Conservation (phyloP, 2,888 invertebrate species). For the Zaprionus obscuricornis region DNA sequence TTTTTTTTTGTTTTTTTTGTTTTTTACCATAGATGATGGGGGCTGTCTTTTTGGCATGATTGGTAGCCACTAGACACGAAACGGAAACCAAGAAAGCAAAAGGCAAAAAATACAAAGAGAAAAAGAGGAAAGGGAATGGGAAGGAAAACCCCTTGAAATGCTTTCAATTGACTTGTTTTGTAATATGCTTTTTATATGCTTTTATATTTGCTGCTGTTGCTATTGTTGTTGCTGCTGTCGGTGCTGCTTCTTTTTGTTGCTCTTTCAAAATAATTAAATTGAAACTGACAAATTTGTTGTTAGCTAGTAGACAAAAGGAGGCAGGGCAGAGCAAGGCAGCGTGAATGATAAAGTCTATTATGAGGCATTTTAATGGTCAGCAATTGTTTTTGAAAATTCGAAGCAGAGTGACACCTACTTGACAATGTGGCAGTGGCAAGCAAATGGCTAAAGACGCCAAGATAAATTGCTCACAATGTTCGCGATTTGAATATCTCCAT, state of each 20-base stretch:
- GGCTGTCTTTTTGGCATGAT: slow-evolving; percentile 62
- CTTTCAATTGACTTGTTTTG: slow-evolving; percentile 64
- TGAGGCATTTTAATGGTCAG: slow-evolving; percentile 49
- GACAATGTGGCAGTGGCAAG: slow-evolving; percentile 3
- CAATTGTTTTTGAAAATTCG: slow-evolving; percentile 3
- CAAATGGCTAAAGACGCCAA: too few species aligned
- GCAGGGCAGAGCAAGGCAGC: too few species aligned
- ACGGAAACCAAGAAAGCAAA: slow-evolving; percentile 41
- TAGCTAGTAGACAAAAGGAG: too few species aligned
- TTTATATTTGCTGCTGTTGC: too few species aligned
- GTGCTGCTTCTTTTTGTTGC: slow-evolving; percentile 6
- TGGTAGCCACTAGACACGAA: slow-evolving; percentile 70
- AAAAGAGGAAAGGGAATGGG: neutral
- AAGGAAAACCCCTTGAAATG: slow-evolving; percentile 4
- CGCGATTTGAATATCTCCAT: too few species aligned
- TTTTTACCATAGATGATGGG: slow-evolving; percentile 1
- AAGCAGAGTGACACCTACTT: slow-evolving; percentile 43
- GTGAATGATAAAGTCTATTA: too few species aligned
- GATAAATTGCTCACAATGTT: too few species aligned
- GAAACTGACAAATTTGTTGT: slow-evolving; percentile 64
- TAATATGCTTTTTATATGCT: slow-evolving; percentile 17
- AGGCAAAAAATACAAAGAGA: neutral
- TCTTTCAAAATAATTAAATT: slow-evolving; percentile 42
- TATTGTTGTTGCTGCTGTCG: too few species aligned
- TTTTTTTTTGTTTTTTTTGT: slow-evolving; percentile 9